Evolutionary conservation across 2,888 invertebrate genomes (phyloP).

Genomic region (Mythimna loreyi): DNA sequence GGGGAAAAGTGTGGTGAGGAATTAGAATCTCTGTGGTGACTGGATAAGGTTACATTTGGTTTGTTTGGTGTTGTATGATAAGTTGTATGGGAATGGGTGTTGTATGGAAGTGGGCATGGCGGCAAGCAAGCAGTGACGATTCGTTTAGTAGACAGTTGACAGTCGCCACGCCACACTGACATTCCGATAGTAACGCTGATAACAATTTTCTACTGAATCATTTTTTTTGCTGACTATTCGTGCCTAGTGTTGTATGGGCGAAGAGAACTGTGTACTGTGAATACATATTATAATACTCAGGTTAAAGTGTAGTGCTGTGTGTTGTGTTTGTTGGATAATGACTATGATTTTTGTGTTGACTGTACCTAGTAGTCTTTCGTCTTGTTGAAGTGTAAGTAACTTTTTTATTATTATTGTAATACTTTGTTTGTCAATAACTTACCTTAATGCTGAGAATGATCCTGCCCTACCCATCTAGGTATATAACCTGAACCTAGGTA

Average conservation of each 20-base stretch:
- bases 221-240: conserved; percentile 82
- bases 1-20: conserved; percentile 21
- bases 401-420: conserved; percentile 17
- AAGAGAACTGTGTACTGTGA: conserved; percentile 66
- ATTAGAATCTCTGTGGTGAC: conserved; percentile 55
- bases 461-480: neutral
- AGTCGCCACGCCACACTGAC: conserved; percentile 91
- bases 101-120: conserved; percentile 89
- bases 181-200: conserved; percentile 89
- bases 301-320: conserved; percentile 68
- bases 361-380: conserved; percentile 52
- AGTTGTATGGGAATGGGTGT: conserved; percentile 63
- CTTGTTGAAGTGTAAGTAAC: conserved; percentile 61
- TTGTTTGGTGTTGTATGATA: conserved; percentile 47
- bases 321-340: conserved; percentile 72
- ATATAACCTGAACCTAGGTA: neutral
- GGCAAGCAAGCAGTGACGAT: conserved; percentile 88
- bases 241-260: conserved; percentile 73
- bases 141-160: conserved; percentile 91
- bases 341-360: conserved; percentile 75
- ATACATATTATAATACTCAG: conserved; percentile 56
- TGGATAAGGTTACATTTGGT: conserved; percentile 57
- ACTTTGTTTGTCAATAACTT: neutral
- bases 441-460: neutral
- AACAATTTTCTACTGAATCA: conserved; percentile 85